phyloP scores from a whole-genome alignment of 92 coral and sea anemone genomes.

The Zoanthus gigantus region DNA sequence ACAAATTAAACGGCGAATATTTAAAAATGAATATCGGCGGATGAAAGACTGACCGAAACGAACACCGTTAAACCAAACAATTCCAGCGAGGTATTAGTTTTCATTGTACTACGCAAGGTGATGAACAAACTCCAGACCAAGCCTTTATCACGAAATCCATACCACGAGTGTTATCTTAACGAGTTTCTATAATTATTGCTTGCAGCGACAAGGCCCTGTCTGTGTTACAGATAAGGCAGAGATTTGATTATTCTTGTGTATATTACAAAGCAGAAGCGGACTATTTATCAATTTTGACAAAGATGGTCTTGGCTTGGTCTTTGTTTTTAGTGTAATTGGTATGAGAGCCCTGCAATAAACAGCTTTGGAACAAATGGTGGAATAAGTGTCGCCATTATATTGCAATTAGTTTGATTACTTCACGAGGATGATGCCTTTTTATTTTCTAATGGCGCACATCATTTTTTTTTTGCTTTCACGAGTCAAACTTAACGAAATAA shows the following conservation, averaged over 20 bases:
- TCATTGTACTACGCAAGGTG: conserved; percentile 29
- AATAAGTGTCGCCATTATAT: conserved; percentile 32
- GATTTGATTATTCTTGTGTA: neutral
- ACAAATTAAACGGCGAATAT: conserved; percentile 32
- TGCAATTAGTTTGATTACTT: neutral
- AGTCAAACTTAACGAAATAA: neutral
- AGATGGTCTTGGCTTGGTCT: neutral
- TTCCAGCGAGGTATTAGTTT: conserved; percentile 7
- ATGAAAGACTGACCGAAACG: neutral
- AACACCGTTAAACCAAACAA: neutral
- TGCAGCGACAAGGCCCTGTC: conserved; percentile 61
- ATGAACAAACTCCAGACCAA: conserved; percentile 14
- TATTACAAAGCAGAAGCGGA: conserved; percentile 35
- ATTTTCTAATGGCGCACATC: neutral
- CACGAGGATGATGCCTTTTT: too few relatives aligned
- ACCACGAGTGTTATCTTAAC: conserved; percentile 70
- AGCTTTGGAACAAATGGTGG: conserved; percentile 21
- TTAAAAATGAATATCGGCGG: conserved; percentile 23
- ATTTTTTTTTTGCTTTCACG: neutral
- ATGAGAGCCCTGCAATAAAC: conserved; percentile 23
- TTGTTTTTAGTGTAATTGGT: conserved; percentile 13
- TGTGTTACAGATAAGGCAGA: conserved; percentile 59
- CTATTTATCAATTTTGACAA: conserved; percentile 39
- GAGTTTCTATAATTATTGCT: conserved; percentile 66
- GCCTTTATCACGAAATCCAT: conserved; percentile 68